Percentiles rank a stretch among this genome's conserved stretches.
These are phyloP conservation scores for Anolis sagrei DNA, from an alignment of 2,113 vertebrate species.

Conservation along the genomic window DNA sequence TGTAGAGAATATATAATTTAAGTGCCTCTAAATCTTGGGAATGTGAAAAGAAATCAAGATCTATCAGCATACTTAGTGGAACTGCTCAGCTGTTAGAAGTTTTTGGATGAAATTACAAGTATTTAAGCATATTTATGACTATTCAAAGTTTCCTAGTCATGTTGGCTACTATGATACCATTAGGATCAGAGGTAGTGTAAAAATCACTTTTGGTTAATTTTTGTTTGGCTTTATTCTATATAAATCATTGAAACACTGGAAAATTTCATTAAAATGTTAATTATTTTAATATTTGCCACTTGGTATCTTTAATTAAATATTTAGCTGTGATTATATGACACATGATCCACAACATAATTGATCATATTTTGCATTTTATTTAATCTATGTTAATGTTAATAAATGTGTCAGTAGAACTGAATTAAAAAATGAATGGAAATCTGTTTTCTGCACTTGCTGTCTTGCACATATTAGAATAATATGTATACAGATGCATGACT, in stretches of 20 bases:
- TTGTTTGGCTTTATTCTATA: no score
- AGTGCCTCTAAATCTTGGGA: no score
- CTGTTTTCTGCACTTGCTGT: background rate
- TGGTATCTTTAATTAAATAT: background rate
- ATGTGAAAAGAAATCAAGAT: no score
- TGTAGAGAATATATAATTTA: no score
- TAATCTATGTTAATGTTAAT: background rate
- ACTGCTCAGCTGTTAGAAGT: no score
- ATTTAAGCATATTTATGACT: no score
- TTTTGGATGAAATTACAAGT: no score
- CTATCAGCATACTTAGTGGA: no score
- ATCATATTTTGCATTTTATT: background rate
- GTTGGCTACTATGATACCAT: background rate
- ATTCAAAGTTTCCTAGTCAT: background rate
- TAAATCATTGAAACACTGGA: no score
- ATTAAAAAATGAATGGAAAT: background rate
- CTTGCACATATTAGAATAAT: background rate
- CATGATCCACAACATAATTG: background rate
- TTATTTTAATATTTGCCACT: background rate
- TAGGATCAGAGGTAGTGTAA: background rate
- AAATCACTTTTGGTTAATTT: no score
- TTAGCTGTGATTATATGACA: background rate
- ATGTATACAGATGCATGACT: no score
- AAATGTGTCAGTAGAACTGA: background rate
- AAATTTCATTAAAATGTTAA: background rate